Evolutionary conservation across 2,113 vertebrate species (phyloP).

Genomic region (Rhinoptilus africanus): DNA sequence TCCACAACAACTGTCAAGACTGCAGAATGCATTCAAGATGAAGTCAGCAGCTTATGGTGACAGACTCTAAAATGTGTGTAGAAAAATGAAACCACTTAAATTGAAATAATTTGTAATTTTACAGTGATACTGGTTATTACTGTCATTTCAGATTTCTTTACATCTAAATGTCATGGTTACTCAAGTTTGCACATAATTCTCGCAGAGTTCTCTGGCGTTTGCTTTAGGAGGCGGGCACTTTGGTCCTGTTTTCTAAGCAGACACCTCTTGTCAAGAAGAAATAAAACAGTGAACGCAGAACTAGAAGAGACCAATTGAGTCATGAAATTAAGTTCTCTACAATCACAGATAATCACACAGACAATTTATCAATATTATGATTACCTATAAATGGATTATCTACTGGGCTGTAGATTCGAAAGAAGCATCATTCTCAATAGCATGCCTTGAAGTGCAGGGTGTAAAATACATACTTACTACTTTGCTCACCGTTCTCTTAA

Average conservation of each 20-base stretch:
- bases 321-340: background rate
- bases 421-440: background rate
- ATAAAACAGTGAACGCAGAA: background rate
- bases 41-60: conserved; percentile 48
- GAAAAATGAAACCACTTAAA: conserved; percentile 51
- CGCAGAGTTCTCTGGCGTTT: background rate
- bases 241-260: background rate
- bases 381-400: background rate
- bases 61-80: background rate
- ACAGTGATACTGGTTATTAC: conserved; percentile 48
- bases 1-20: conserved; percentile 67
- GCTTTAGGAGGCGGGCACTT: background rate
- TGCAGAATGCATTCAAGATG: conserved; percentile 41
- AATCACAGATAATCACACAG: background rate
- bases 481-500: background rate
- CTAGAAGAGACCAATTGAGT: background rate
- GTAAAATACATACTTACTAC: background rate
- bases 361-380: background rate
- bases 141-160: conserved; percentile 36
- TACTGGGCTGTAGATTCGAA: background rate
- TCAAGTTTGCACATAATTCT: background rate
- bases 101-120: conserved; percentile 51
- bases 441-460: background rate
- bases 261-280: background rate
- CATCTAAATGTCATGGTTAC: conserved; percentile 2